Evolutionary conservation across 2,888 invertebrate species (phyloP).

Genomic region (Epirrhoe alternata): DNA sequence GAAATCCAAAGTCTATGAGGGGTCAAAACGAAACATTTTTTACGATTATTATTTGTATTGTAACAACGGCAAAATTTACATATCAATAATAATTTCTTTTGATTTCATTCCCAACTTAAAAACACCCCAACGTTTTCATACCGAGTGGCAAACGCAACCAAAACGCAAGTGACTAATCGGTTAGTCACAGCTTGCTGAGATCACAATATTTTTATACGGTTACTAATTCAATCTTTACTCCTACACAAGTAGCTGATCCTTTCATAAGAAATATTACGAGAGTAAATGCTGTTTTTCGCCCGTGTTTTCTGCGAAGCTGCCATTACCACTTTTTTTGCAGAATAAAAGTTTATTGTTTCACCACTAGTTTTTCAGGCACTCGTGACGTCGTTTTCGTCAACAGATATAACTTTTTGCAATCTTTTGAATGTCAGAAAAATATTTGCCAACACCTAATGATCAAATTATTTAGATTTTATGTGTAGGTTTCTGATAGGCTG

Average conservation of each 20-base stretch:
- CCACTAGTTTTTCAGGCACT: background rate
- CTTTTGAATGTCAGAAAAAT: no score
- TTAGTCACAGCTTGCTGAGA: slow-evolving; percentile 39
- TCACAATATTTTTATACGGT: slow-evolving; percentile 25
- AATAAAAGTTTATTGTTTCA: background rate
- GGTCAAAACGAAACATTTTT: background rate
- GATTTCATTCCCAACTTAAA: background rate
- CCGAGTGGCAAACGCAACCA: slow-evolving; percentile 21
- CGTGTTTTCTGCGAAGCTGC: background rate
- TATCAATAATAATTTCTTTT: background rate
- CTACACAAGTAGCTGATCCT: slow-evolving; percentile 5
- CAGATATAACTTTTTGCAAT: no score
- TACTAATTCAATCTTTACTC: slow-evolving; percentile 27
- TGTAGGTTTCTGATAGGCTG: no score
- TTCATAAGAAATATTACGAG: slow-evolving; percentile 8
- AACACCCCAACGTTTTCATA: slow-evolving; percentile 8
- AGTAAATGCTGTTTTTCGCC: background rate
- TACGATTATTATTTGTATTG: background rate
- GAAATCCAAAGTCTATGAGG: background rate
- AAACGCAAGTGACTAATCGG: slow-evolving; percentile 39
- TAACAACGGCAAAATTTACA: background rate
- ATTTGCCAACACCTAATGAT: no score
- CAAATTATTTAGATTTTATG: no score
- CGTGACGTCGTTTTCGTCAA: no score
- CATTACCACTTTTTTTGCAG: background rate